Percentiles rank a stretch among this genome's conserved stretches.
Evolutionary conservation across 2,797 vertebrate genomes (phyloP).

Genomic region (Tokudaia tokunoshimensis): DNA sequence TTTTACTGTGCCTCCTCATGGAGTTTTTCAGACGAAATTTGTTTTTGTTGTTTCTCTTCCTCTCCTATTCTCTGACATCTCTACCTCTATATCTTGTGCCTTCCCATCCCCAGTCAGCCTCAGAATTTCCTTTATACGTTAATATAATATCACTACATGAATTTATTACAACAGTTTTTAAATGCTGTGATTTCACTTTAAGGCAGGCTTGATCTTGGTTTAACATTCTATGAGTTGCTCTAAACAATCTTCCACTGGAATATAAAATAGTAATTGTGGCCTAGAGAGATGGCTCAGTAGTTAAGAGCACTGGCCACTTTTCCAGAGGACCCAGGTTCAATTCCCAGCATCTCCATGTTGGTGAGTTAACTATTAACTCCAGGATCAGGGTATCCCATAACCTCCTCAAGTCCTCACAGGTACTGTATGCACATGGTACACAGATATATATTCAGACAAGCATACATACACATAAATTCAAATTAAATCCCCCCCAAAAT

Average conservation of each 20-base stretch:
- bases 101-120: not conserved
- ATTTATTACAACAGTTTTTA: not conserved
- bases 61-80: not conserved
- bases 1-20: not conserved
- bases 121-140: not conserved
- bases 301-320: not conserved
- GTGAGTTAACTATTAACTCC: too few relatives aligned
- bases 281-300: too few relatives aligned
- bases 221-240: not conserved
- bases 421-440: not conserved
- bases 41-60: not conserved
- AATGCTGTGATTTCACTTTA: not conserved
- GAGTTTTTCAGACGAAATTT: not conserved
- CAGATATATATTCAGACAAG: not conserved
- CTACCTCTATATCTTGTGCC: not conserved
- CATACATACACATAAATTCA: not conserved
- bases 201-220: not conserved
- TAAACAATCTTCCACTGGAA: not conserved
- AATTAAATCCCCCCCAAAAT: not conserved
- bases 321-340: not conserved
- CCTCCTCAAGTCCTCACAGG: not conserved
- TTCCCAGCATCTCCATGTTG: not conserved
- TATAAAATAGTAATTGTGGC: not conserved
- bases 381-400: not conserved
- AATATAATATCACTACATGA: constrained; percentile 28